Evolutionary conservation across 2,888 invertebrate genomes (phyloP), one percentile per base, ranked within the genome.

Genomic region (Drosophila robusta): DNA sequence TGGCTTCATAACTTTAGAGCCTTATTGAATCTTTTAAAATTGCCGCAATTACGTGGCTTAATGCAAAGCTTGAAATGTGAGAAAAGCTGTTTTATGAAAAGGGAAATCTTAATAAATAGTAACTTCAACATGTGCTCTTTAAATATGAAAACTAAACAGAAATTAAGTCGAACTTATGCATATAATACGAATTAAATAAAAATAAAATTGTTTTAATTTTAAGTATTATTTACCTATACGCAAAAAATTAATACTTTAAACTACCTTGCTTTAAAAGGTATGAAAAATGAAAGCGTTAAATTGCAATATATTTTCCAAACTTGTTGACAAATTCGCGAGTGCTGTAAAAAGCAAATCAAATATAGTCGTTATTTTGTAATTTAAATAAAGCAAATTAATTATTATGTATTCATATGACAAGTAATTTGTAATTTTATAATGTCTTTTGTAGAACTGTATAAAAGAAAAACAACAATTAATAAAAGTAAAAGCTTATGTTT

Each of bases 331-430:
- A 71, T 74, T 77, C 75, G 76, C 70, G 73, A 71, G 72, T 85
- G 83, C 85, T 88, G 75, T 81, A 81, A 83, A 63, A 85, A 76
- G 80, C 87, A 87, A 76, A 79, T 87, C 83, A 89, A 88, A 83
- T 80, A 83, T 86, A 86, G 86, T 86, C 89, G 86, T 86, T 89
- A 86, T 88, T 87, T 80, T 89, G 70, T 85, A 89, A 89, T 89
- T 87, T 86, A 88, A 88, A 74, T 47, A 49, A 84, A 70, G 45
- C 64, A 70, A 72, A 58, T 78, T 81, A 80, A 80, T 82, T 78
- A 75, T 81, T 81, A 80, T 64, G 44, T 73, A 61, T 66, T 44
- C 55, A 60, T 47, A 55, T 29, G 68, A 77, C 46, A 71, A 65
- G 44, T 72, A 80, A 72, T 69, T 69, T 87, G 39, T 74, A 83